Conservation (phyloP, 1,140 invertebrate genomes). For the Bombus sibiricus region DNA sequence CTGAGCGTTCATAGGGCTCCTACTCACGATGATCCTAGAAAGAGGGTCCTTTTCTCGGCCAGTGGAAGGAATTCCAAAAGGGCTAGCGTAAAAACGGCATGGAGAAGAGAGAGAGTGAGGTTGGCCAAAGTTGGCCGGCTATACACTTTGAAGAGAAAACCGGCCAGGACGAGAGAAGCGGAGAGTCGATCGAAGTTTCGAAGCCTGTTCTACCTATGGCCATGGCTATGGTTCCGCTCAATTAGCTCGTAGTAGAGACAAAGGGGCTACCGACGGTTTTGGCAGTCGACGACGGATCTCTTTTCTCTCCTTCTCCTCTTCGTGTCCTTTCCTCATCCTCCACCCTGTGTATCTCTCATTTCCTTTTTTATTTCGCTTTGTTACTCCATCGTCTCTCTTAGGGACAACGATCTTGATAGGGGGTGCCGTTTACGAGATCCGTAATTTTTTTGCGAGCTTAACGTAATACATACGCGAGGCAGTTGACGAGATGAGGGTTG, state of each 20-base stretch:
- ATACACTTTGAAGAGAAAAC: slow-evolving; percentile 40
- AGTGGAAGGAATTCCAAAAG: slow-evolving; percentile 63
- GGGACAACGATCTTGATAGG: slow-evolving; percentile 11
- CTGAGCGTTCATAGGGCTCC: slow-evolving; percentile 14
- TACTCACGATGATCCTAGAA: background rate
- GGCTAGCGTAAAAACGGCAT: slow-evolving; percentile 52
- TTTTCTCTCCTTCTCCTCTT: background rate
- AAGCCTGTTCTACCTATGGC: slow-evolving; percentile 45
- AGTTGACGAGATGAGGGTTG: background rate
- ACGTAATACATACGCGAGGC: background rate
- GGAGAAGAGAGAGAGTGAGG: background rate
- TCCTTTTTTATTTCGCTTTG: background rate
- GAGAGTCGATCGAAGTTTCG: slow-evolving; percentile 8
- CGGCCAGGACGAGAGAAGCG: slow-evolving; percentile 18
- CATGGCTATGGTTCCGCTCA: slow-evolving; percentile 51
- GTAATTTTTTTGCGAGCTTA: slow-evolving; percentile 15
- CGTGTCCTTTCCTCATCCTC: background rate
- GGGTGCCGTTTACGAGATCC: background rate
- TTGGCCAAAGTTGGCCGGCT: background rate
- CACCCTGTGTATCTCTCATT: background rate
- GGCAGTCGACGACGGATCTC: slow-evolving; percentile 30
- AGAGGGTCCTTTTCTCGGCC: slow-evolving; percentile 11
- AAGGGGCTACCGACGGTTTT: slow-evolving; percentile 63
- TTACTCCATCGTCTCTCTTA: background rate
- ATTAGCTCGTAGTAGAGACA: slow-evolving; percentile 63